Conservation (phyloP, 2,113 vertebrate species). For the Clarias batrachus region DNA sequence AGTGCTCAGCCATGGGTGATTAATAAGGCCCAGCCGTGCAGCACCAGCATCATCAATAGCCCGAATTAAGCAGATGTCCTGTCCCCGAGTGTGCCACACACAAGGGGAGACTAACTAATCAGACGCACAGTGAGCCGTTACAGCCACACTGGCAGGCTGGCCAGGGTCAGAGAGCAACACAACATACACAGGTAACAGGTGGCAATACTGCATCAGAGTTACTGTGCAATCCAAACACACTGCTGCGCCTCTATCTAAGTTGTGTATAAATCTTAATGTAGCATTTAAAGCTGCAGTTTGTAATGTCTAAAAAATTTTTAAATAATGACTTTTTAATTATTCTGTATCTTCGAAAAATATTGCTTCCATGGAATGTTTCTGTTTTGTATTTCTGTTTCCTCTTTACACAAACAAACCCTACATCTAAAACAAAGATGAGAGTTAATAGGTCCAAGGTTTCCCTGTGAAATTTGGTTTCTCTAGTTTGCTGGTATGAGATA, state of each 20-base stretch:
- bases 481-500: too few relatives aligned
- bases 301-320: neutral
- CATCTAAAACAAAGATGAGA: neutral
- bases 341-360: neutral
- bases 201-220: neutral
- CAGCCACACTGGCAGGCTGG: slow-evolving; percentile 12
- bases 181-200: slow-evolving; percentile 34
- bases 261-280: neutral
- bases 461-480: neutral
- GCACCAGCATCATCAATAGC: slow-evolving; percentile 77
- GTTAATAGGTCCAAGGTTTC: neutral
- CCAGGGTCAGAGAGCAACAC: slow-evolving; percentile 14
- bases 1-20: slow-evolving; percentile 80
- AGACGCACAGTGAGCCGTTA: slow-evolving; percentile 15
- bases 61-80: slow-evolving; percentile 60
- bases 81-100: slow-evolving; percentile 45
- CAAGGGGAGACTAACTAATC: slow-evolving; percentile 52
- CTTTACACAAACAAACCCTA: neutral
- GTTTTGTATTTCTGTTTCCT: neutral
- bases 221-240: neutral
- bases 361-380: neutral
- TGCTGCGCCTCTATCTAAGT: neutral
- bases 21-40: slow-evolving; percentile 81
- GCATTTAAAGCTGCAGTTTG: neutral
- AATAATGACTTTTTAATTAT: neutral